These are phyloP conservation scores for Papilio dardanus DNA, from an alignment of 1,140 invertebrate species.

Conservation along the genomic window DNA sequence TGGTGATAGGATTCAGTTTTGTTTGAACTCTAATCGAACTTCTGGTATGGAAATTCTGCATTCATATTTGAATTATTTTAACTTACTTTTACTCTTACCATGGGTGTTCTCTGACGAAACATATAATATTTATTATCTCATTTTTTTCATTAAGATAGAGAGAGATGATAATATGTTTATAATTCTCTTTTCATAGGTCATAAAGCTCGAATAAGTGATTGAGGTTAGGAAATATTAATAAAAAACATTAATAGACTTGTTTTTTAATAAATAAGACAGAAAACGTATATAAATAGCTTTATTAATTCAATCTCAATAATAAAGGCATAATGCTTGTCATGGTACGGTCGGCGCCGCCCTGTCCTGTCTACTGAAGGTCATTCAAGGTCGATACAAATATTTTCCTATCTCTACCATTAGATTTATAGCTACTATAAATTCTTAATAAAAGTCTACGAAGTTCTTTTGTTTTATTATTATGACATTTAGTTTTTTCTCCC, in stretches of 20 bases:
- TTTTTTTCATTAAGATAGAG: no score
- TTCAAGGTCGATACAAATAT: not conserved
- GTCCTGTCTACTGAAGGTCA: constrained; percentile 7
- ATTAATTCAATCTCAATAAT: not conserved
- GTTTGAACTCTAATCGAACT: not conserved
- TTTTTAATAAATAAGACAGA: not conserved
- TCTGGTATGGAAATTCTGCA: not conserved
- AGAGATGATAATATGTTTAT: no score
- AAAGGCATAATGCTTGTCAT: not conserved
- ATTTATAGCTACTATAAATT: constrained; percentile 1
- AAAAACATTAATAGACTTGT: not conserved
- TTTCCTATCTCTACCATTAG: not conserved
- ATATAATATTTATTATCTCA: no score
- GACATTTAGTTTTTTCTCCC: not conserved
- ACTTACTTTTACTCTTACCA: not conserved
- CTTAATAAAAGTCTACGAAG: not conserved
- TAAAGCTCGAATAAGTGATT: no score
- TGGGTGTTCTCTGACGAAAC: no score
- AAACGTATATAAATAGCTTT: not conserved
- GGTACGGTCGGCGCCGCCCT: not conserved
- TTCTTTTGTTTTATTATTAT: not conserved
- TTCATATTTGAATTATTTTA: not conserved
- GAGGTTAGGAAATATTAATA: not conserved
- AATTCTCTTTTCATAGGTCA: no score
- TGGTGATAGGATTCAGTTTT: not conserved